A percentile compares a stretch with the other conserved stretches of the same genome.
These are phyloP conservation scores for Cephus rjabovi DNA, from an alignment of 2,888 invertebrate genomes.

Conservation along the genomic window DNA sequence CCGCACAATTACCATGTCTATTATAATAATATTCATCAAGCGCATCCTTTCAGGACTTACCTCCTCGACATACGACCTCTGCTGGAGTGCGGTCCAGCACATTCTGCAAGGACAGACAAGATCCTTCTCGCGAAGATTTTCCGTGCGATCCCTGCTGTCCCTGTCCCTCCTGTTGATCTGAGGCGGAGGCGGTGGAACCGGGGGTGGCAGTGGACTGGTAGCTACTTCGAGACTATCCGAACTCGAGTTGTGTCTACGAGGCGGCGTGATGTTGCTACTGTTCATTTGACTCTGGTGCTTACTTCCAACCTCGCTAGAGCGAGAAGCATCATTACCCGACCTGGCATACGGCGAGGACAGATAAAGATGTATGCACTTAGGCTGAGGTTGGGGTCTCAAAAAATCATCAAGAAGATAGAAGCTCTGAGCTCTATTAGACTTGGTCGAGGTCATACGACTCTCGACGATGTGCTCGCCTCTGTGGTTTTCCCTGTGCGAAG, in stretches of 20 bases:
- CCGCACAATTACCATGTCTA: no score
- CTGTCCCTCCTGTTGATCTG: constrained; percentile 56
- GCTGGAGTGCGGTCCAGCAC: constrained; percentile 60
- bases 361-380: constrained; percentile 59
- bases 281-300: constrained; percentile 29
- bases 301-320: constrained; percentile 20
- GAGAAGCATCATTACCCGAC: constrained; percentile 29
- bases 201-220: constrained; percentile 65
- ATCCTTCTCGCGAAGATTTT: constrained; percentile 55
- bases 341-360: constrained; percentile 54
- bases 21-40: no score
- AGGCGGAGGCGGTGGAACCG: constrained; percentile 67
- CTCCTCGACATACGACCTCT: constrained; percentile 61
- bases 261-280: constrained; percentile 59
- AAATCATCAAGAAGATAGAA: constrained; percentile 69
- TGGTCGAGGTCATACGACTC: constrained; percentile 39
- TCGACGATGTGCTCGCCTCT: no score
- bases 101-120: constrained; percentile 57
- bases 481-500: no score
- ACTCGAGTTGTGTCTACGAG: constrained; percentile 62
- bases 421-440: constrained; percentile 65
- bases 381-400: constrained; percentile 59
- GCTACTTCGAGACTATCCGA: constrained; percentile 64
- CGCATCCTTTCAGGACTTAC: constrained; percentile 43
- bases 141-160: constrained; percentile 29